These are phyloP conservation scores for Rhizomys pruinosus DNA, from an alignment of 2,113 vertebrate species.

Conservation along the genomic window DNA sequence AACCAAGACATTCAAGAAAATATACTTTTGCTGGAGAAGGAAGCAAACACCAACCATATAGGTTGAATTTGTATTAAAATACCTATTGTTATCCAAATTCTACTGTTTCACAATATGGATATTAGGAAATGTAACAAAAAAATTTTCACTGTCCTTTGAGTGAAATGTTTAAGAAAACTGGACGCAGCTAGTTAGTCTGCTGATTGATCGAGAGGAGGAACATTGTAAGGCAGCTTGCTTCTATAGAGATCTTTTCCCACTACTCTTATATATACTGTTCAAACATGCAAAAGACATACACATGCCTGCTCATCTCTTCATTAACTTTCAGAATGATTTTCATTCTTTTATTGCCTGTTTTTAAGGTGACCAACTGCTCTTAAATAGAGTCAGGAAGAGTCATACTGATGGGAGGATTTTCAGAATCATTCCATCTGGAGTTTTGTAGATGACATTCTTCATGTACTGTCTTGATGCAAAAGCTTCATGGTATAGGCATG, in stretches of 20 bases:
- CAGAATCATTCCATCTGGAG: not conserved
- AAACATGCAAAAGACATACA: not conserved
- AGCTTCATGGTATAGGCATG: not conserved
- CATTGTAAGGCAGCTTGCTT: not conserved
- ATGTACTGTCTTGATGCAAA: not conserved
- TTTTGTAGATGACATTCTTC: not conserved
- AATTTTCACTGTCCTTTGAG: not conserved
- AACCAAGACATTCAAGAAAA: not conserved
- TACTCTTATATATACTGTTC: not conserved
- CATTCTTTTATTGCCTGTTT: not conserved
- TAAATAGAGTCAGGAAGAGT: not conserved
- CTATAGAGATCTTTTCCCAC: not conserved
- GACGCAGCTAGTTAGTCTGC: not conserved
- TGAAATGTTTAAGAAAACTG: constrained; percentile 2
- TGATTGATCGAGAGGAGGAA: not conserved
- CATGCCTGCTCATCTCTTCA: not conserved
- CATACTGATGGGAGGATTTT: not conserved
- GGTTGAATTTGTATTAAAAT: not conserved
- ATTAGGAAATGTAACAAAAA: not conserved
- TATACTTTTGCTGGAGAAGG: not conserved
- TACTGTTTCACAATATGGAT: not conserved
- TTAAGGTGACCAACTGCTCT: not conserved
- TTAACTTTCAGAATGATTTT: constrained; percentile 20
- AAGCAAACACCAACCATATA: not conserved
- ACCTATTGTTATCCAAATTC: not conserved